Conservation (phyloP, 2,797 vertebrate species). For the Urosaurus nigricauda region DNA sequence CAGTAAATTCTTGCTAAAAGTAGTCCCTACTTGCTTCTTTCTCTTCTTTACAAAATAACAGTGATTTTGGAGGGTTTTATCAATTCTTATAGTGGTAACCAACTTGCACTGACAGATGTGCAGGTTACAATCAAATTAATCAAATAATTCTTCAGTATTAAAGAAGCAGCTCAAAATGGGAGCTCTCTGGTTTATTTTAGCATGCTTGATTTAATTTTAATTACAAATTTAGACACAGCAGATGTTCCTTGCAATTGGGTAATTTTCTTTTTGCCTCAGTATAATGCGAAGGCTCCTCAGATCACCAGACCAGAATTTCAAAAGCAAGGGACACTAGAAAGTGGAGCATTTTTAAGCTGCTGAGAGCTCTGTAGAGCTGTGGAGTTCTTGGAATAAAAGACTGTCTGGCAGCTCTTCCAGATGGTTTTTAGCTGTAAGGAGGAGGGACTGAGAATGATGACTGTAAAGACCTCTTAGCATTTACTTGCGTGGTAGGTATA, state of each 20-base stretch:
- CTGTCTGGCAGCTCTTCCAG: conserved; percentile 29
- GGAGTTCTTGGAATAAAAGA: conserved; percentile 37
- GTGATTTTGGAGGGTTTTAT: conserved; percentile 15
- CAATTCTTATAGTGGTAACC: neutral
- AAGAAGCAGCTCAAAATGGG: conserved; percentile 51
- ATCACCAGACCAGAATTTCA: conserved; percentile 33
- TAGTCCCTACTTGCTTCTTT: conserved; percentile 26
- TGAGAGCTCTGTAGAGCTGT: conserved; percentile 10
- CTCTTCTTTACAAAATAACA: conserved; percentile 20
- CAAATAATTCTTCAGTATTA: conserved; percentile 59
- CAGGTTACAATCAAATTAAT: conserved; percentile 70
- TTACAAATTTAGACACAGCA: conserved; percentile 73
- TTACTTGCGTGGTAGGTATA: neutral
- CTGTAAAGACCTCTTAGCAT: neutral
- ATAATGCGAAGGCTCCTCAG: conserved; percentile 39
- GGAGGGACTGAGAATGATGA: neutral
- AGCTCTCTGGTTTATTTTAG: conserved; percentile 63
- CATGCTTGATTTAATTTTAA: conserved; percentile 70
- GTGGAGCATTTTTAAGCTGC: neutral
- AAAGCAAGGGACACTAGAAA: neutral
- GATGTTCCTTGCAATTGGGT: conserved; percentile 68
- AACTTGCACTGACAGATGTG: conserved; percentile 56
- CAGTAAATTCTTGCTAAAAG: neutral
- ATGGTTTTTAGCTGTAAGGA: conserved; percentile 40
- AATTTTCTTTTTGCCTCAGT: conserved; percentile 55